phyloP scores from a whole-genome alignment of 2,888 invertebrate species.

The Hololepta plana region DNA sequence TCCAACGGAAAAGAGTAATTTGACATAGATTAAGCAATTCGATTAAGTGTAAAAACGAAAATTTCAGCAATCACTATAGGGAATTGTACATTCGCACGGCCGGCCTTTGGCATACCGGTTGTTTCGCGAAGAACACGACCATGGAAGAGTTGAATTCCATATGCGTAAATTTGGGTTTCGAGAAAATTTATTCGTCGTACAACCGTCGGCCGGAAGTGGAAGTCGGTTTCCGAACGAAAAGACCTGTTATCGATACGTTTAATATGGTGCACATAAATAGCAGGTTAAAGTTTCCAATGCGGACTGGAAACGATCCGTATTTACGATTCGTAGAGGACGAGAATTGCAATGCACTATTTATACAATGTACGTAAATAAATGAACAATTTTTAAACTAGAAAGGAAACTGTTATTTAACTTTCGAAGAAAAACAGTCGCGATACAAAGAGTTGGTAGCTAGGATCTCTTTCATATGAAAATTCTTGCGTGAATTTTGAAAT shows the following conservation, averaged over 20 bases:
- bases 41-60: too few species aligned
- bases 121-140: conserved; percentile 36
- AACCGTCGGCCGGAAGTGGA: conserved; percentile 10
- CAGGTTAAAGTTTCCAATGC: conserved; percentile 14
- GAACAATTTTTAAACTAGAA: too few species aligned
- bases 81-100: conserved; percentile 45
- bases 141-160: conserved; percentile 36
- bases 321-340: conserved; percentile 17
- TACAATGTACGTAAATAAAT: conserved; percentile 21
- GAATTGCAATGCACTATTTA: conserved; percentile 19
- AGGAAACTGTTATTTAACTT: too few species aligned
- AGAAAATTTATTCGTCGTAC: conserved; percentile 31
- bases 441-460: too few species aligned
- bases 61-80: conserved; percentile 15
- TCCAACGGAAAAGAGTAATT: conserved; percentile 19
- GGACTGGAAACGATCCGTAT: conserved; percentile 20
- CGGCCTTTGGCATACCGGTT: conserved; percentile 57
- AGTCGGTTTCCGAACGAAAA: conserved; percentile 8
- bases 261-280: conserved; percentile 18
- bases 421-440: too few species aligned
- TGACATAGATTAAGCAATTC: neutral
- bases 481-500: too few species aligned
- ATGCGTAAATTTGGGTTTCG: conserved; percentile 43
- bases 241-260: conserved; percentile 17
- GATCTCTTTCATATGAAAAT: too few species aligned